Evolutionary conservation across 2,113 vertebrate species (phyloP), one percentile per base, ranked within the genome.

Genomic region (Cololabis saira): DNA sequence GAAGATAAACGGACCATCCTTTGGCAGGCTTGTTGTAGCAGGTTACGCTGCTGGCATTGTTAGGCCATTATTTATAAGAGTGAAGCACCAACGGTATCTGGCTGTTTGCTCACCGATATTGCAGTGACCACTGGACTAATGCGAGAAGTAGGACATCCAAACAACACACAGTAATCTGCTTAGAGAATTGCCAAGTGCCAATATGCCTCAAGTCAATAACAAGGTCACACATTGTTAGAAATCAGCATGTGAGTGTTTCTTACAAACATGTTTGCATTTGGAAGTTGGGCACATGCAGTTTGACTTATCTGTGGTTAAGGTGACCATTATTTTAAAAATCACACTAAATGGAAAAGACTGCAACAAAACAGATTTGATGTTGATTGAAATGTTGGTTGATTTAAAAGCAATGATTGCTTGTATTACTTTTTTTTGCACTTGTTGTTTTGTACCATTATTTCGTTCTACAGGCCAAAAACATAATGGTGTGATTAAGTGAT

Each of bases 121-220:
- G 10, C 15, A 37, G 33, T 52, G 18, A 47, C 15, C 17, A 50
- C 47, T 27, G 72, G 61, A 37, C 50, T 15, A 42, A 11, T 0
- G 12, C 13, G 41, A 66, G 15, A 79, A 70, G n/a, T 56, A 69
- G 63, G 67, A 12, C 76, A 82, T 37, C 44, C 61, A 61, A 71
- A 50, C 17, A 63, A 15, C 40, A 54, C 51, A 57, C 55, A 52
- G 51, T 52, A 67, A 16, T 61, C 52, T 69, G 33, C 53, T 27
- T 41, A 45, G 11, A 61, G 58, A 66, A 50, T 69, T 43, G 55
- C 33, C 5, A 45, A 33, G 51, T 15, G 3, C 27, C 64, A 65
- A 45, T 65, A 45, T 16, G 21, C 67, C 58, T 49, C 33, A 21
- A 69, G 56, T 30, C 40, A 61, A 70, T 73, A 47, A 61, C 58